Evolutionary conservation across 2,888 invertebrate genomes (phyloP).

Genomic region (Hedya salicella): DNA sequence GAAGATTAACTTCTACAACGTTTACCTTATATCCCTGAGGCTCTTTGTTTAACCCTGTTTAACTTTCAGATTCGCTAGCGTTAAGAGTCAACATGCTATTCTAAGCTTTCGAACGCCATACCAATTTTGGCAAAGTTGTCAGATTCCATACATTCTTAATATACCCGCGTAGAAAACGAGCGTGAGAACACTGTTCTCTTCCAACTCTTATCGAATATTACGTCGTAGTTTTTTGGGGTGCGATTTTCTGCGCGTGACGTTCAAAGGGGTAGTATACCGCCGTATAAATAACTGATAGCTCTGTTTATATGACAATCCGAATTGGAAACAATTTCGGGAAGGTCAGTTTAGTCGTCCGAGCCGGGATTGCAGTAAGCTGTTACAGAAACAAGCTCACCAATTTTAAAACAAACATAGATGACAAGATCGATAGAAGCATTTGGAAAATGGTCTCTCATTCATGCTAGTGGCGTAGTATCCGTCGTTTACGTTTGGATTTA

Average conservation of each 20-base stretch:
- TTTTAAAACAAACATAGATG: background rate
- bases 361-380: background rate
- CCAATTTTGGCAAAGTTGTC: too few species aligned
- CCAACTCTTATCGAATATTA: background rate
- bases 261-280: background rate
- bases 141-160: too few species aligned
- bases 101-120: too few species aligned
- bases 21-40: slow-evolving; percentile 16
- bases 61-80: background rate
- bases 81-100: too few species aligned
- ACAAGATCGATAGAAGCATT: slow-evolving; percentile 12
- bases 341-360: background rate
- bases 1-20: slow-evolving; percentile 26
- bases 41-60: slow-evolving; percentile 9
- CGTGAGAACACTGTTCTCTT: background rate
- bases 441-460: slow-evolving; percentile 11
- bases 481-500: slow-evolving; percentile 14
- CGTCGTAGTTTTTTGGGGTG: background rate
- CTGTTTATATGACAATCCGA: background rate
- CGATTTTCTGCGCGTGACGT: background rate
- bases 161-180: too few species aligned
- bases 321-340: background rate
- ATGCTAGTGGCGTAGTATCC: background rate
- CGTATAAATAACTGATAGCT: background rate
- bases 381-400: background rate